Evolutionary conservation across 2,888 invertebrate genomes (phyloP).

Genomic region (Galeopsomyia nigrocyanea): DNA sequence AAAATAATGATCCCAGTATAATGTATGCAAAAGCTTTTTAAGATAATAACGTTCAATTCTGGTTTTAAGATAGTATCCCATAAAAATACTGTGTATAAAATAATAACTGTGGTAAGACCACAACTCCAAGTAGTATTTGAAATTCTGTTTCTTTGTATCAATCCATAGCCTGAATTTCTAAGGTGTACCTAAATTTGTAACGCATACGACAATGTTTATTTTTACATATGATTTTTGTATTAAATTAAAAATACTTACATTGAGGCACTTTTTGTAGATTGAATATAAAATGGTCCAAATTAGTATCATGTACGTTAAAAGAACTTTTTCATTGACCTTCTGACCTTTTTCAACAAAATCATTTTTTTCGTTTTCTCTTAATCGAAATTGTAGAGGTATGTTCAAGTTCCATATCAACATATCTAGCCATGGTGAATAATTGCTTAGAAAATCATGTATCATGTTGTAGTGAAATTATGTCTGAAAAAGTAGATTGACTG

Average conservation of each 20-base stretch:
- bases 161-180: slow-evolving; percentile 27
- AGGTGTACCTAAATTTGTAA: slow-evolving; percentile 29
- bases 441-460: slow-evolving; percentile 34
- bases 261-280: slow-evolving; percentile 47
- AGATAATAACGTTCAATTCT: slow-evolving; percentile 25
- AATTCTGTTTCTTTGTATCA: slow-evolving; percentile 27
- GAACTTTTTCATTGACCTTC: slow-evolving; percentile 24
- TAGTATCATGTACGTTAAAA: slow-evolving; percentile 36
- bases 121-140: slow-evolving; percentile 36
- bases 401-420: slow-evolving; percentile 20
- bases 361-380: slow-evolving; percentile 32
- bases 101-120: slow-evolving; percentile 27
- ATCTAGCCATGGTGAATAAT: slow-evolving; percentile 35
- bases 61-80: slow-evolving; percentile 28
- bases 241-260: slow-evolving; percentile 42
- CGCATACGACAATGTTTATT: neutral
- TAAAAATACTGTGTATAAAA: slow-evolving; percentile 39
- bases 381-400: slow-evolving; percentile 26
- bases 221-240: slow-evolving; percentile 10
- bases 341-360: slow-evolving; percentile 8
- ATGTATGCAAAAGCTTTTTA: slow-evolving; percentile 44
- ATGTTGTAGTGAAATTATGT: slow-evolving; percentile 18
- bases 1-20: slow-evolving; percentile 27
- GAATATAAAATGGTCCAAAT: slow-evolving; percentile 39
- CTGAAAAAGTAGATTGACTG: neutral